phyloP scores from a whole-genome alignment of 1,140 invertebrate species.

The Cydia strobilella region DNA sequence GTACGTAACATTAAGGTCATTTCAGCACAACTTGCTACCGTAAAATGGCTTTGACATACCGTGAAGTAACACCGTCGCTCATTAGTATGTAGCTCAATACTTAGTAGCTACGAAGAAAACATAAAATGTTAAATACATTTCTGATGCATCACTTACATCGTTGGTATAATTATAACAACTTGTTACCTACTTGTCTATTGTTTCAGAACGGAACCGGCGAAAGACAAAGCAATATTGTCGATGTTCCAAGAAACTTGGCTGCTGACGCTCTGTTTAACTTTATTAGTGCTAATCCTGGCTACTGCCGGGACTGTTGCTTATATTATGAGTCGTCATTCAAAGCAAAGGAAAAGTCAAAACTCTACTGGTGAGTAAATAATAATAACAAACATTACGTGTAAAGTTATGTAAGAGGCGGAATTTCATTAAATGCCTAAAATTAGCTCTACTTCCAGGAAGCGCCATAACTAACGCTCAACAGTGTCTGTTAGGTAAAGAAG shows the following conservation, averaged over 20 bases:
- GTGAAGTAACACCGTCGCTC: too few species aligned
- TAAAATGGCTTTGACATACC: too few species aligned
- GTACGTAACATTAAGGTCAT: constrained; percentile 17
- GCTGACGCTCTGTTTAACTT: constrained; percentile 63
- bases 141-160: neutral
- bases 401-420: neutral
- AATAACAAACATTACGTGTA: neutral
- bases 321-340: constrained; percentile 61
- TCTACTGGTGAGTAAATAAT: constrained; percentile 54
- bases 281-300: constrained; percentile 66
- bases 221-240: constrained; percentile 72
- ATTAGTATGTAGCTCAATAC: too few species aligned
- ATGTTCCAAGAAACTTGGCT: constrained; percentile 78
- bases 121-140: neutral
- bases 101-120: neutral
- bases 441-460: constrained; percentile 48
- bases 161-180: too few species aligned
- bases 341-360: constrained; percentile 70
- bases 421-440: neutral
- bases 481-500: constrained; percentile 72
- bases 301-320: constrained; percentile 65
- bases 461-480: constrained; percentile 70
- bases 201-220: constrained; percentile 75
- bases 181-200: constrained; percentile 38
- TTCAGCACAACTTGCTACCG: neutral